phyloP scores from a whole-genome alignment of 1,140 invertebrate species.

The Orius insidiosus region DNA sequence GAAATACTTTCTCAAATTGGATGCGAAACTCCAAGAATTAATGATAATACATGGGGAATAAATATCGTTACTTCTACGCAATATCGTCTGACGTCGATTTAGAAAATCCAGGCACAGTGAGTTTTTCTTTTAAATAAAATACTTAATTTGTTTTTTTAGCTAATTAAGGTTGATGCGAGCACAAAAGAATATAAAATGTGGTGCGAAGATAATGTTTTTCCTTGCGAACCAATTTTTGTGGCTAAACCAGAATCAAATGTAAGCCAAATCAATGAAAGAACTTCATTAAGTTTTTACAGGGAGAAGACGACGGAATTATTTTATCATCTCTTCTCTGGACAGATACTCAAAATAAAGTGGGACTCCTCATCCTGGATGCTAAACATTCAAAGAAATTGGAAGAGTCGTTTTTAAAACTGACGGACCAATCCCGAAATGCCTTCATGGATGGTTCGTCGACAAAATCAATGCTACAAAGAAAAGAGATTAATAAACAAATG shows the following conservation, averaged over 20 bases:
- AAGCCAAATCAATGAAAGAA: conserved; percentile 16
- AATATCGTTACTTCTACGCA: conserved; percentile 73
- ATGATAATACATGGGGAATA: conserved; percentile 49
- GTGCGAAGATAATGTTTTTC: conserved; percentile 54
- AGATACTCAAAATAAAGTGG: conserved; percentile 37
- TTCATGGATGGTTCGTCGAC: conserved; percentile 60
- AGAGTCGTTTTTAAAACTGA: conserved; percentile 46
- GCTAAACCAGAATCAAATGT: conserved; percentile 46
- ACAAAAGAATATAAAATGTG: conserved; percentile 46
- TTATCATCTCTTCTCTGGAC: conserved; percentile 51
- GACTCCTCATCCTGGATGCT: conserved; percentile 51
- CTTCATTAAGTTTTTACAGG: conserved; percentile 24
- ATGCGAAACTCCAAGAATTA: conserved; percentile 67
- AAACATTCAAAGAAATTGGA: conserved; percentile 44
- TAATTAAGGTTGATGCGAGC: conserved; percentile 60
- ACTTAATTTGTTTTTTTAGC: conserved; percentile 28
- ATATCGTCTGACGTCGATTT: conserved; percentile 72
- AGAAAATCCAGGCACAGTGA: conserved; percentile 60
- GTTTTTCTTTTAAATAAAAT: conserved; percentile 18
- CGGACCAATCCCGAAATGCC: conserved; percentile 55
- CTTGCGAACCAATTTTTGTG: conserved; percentile 78
- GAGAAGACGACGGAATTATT: conserved; percentile 58
- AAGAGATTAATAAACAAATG: background rate
- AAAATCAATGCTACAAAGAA: conserved; percentile 18
- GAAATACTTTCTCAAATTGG: conserved; percentile 53